These are phyloP conservation scores for Lysiphlebus fabarum DNA, from an alignment of 1,140 invertebrate species.

Conservation along the genomic window DNA sequence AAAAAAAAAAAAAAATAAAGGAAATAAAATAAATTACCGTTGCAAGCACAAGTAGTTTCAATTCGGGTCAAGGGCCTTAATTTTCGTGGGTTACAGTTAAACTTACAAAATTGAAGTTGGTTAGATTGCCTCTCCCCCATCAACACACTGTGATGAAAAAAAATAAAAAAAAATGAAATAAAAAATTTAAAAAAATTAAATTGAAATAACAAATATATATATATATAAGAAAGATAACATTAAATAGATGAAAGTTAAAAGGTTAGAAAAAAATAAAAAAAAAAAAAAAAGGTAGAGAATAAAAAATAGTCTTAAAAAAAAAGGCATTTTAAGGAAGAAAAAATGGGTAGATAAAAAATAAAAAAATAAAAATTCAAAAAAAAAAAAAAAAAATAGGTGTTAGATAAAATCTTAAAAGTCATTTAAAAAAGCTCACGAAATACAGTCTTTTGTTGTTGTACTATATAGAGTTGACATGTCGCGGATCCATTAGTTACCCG, in stretches of 20 bases:
- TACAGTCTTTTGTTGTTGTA: not conserved
- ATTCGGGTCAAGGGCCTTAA: constrained; percentile 14
- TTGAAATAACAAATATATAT: too few species aligned
- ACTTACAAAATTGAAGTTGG: constrained; percentile 15
- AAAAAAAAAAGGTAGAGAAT: not conserved
- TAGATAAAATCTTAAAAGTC: not conserved
- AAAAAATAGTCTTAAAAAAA: not conserved
- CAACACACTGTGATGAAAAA: not conserved
- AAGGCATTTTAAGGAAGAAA: constrained; percentile 3
- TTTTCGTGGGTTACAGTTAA: constrained; percentile 5
- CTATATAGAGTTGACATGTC: not conserved
- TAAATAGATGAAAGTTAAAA: not conserved
- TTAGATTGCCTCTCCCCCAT: constrained; percentile 11
- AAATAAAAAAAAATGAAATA: constrained; percentile 2
- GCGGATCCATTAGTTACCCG: constrained; percentile 8
- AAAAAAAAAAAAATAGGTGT: too few species aligned
- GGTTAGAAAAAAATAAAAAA: too few species aligned
- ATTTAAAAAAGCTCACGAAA: not conserved
- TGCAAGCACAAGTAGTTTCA: constrained; percentile 1
- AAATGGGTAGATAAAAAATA: not conserved
- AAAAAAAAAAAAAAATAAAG: too few species aligned
- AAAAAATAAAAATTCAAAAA: too few species aligned
- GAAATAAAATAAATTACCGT: too few species aligned
- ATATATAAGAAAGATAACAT: too few species aligned
- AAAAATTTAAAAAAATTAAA: constrained; percentile 7